phyloP scores from a whole-genome alignment of 2,888 invertebrate species.

The Drosophila bunnanda region DNA sequence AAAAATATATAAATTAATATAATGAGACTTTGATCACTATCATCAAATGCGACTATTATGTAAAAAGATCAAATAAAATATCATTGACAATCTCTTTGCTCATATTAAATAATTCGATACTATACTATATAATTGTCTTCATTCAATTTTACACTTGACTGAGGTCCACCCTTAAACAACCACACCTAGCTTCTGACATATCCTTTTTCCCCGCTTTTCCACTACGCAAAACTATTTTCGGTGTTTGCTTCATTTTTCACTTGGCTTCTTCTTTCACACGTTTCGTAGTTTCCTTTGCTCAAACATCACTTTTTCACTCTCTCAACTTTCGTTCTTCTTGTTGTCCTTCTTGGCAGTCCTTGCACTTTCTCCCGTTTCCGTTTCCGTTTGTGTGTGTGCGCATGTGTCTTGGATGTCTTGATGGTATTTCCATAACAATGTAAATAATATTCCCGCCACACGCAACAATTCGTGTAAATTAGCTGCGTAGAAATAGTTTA shows the following conservation, averaged over 20 bases:
- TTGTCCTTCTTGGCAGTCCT: constrained; percentile 10
- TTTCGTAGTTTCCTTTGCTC: constrained; percentile 46
- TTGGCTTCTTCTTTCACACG: constrained; percentile 18
- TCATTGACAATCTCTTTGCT: not conserved
- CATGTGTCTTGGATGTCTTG: constrained; percentile 36
- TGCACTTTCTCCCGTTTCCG: constrained; percentile 28
- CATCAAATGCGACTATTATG: not conserved
- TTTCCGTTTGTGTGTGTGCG: constrained; percentile 28
- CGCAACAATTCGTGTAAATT: constrained; percentile 42
- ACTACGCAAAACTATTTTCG: constrained; percentile 61
- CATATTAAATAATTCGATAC: too few species aligned
- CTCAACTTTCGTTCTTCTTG: constrained; percentile 21
- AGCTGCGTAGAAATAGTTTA: constrained; percentile 24
- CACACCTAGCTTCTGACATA: constrained; percentile 25
- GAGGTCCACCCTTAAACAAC: constrained; percentile 21
- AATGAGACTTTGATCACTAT: not conserved
- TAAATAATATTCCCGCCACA: constrained; percentile 37
- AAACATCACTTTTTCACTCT: constrained; percentile 24
- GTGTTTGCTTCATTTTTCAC: constrained; percentile 65
- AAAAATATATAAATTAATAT: not conserved
- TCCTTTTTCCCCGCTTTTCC: constrained; percentile 7
- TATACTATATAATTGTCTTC: too few species aligned
- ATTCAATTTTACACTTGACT: not conserved
- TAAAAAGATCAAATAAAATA: not conserved
- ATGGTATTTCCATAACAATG: constrained; percentile 14